These are phyloP conservation scores for Cheilosia variabilis DNA, from an alignment of 2,888 invertebrate genomes.

Conservation along the genomic window DNA sequence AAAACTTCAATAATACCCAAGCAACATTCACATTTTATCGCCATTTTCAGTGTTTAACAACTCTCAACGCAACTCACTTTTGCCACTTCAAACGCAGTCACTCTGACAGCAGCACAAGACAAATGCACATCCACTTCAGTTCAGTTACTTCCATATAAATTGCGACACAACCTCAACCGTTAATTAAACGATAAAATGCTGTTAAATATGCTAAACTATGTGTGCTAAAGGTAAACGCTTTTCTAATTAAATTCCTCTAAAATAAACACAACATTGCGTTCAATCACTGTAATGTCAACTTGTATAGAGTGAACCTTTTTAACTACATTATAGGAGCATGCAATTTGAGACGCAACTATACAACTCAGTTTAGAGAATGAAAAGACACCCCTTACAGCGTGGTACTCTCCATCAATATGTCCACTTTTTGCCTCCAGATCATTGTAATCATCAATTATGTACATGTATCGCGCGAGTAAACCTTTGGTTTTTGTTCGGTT, in stretches of 20 bases:
- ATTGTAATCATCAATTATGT: conserved; percentile 50
- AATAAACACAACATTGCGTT: conserved; percentile 21
- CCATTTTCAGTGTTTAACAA: conserved; percentile 37
- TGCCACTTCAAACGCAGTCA: conserved; percentile 16
- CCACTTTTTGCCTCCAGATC: conserved; percentile 29
- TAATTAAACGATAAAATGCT: conserved; percentile 49
- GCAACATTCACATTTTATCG: conserved; percentile 42
- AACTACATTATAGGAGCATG: conserved; percentile 1
- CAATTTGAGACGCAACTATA: conserved; percentile 34
- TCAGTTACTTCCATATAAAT: conserved; percentile 6
- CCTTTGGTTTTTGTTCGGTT: conserved; percentile 9
- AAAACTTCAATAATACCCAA: conserved; percentile 9
- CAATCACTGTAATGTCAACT: conserved; percentile 21
- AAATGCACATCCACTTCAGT: conserved; percentile 17
- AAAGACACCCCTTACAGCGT: conserved; percentile 42
- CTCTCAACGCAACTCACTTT: conserved; percentile 28
- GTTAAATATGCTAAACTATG: conserved; percentile 29
- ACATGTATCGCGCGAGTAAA: not conserved
- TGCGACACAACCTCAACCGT: conserved; percentile 23
- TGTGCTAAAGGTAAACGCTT: conserved; percentile 7
- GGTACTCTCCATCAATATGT: conserved; percentile 20
- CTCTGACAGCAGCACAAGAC: not conserved
- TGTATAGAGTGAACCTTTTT: conserved; percentile 20
- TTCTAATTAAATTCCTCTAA: conserved; percentile 44
- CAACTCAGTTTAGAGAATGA: conserved; percentile 28